Conservation (phyloP, 2,888 invertebrate genomes). For the Xestia rhomboidea region DNA sequence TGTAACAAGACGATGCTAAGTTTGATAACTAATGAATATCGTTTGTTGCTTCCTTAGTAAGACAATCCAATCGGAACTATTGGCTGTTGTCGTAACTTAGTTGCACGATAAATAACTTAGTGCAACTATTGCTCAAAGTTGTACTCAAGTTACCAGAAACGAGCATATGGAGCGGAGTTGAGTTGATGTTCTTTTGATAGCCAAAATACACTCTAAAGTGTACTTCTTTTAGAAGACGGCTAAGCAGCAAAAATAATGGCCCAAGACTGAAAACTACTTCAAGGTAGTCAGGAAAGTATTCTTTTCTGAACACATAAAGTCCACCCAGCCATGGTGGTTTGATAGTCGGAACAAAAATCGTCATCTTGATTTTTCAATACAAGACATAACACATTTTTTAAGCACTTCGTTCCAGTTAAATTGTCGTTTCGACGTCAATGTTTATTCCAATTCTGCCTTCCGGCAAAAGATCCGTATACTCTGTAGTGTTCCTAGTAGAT, state of each 20-base stretch:
- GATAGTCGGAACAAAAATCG: not conserved
- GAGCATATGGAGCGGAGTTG: not conserved
- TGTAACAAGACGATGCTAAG: not conserved
- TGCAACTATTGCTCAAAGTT: conserved; percentile 8
- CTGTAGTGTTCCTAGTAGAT: not conserved
- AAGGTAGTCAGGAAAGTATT: not conserved
- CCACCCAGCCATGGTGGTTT: not conserved
- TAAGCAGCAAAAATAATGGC: not conserved
- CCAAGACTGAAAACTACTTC: not conserved
- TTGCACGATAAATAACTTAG: conserved; percentile 23
- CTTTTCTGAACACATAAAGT: not conserved
- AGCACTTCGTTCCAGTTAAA: too few species aligned
- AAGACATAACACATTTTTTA: too few species aligned
- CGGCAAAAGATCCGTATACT: not conserved
- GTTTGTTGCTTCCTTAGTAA: not conserved
- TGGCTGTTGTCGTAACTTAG: conserved; percentile 12
- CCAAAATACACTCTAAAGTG: not conserved
- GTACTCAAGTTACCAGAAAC: not conserved
- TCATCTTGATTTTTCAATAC: too few species aligned
- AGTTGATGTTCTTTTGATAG: not conserved
- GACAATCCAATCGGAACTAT: conserved; percentile 6
- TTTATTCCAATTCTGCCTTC: not conserved
- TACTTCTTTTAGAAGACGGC: not conserved
- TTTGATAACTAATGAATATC: not conserved
- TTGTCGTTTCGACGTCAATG: not conserved